Evolutionary conservation across 2,113 vertebrate genomes (phyloP).

Genomic region (Bombycilla garrulus): DNA sequence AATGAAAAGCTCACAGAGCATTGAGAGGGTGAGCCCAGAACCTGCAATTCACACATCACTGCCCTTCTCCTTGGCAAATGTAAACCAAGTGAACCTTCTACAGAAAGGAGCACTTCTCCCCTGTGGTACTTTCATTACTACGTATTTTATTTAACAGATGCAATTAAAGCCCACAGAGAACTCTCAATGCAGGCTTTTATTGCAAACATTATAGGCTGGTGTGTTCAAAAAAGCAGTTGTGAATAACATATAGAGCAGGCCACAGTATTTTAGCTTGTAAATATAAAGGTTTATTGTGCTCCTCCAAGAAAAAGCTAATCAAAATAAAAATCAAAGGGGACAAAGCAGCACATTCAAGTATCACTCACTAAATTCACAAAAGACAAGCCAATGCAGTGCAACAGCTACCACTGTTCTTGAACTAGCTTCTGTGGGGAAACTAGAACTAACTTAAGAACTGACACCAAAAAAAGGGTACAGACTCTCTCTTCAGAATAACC

Average conservation of each 20-base stretch:
- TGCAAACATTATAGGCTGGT: neutral
- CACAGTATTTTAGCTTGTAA: conserved; percentile 5
- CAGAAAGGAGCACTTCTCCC: conserved; percentile 18
- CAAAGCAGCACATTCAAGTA: conserved; percentile 24
- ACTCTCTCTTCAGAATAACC: neutral
- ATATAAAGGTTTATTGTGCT: conserved; percentile 25
- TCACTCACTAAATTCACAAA: conserved; percentile 1
- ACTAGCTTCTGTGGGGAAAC: neutral
- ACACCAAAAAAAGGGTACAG: neutral
- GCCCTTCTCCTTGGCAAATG: neutral
- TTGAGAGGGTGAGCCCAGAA: neutral
- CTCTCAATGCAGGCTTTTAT: neutral
- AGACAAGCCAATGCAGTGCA: neutral
- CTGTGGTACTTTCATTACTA: neutral
- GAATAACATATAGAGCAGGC: neutral
- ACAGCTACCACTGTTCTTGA: neutral
- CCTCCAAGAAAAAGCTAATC: neutral
- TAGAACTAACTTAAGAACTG: neutral
- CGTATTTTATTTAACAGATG: conserved; percentile 3
- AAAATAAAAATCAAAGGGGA: conserved; percentile 16
- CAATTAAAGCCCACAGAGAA: conserved; percentile 1
- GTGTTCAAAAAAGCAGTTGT: neutral
- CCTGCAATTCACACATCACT: neutral
- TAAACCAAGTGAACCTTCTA: neutral
- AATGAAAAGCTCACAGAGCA: neutral